Percentiles rank a stretch among this genome's conserved stretches.
These are phyloP conservation scores for Pseudeuparius sepicola DNA, from an alignment of 2,888 invertebrate genomes.

Conservation along the genomic window DNA sequence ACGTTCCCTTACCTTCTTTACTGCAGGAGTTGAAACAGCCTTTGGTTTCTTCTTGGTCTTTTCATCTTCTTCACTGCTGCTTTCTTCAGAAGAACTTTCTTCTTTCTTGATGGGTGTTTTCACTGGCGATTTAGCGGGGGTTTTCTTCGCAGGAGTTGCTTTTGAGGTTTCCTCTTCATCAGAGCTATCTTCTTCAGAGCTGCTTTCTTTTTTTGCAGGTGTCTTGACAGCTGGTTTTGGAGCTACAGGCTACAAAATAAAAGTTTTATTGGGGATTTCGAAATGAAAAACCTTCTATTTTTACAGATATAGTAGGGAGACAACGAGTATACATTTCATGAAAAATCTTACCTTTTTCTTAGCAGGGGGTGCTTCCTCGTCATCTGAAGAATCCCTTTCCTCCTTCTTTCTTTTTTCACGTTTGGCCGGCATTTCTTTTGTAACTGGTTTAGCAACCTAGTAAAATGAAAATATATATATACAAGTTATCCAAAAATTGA, in stretches of 20 bases:
- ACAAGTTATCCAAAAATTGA: too few relatives aligned
- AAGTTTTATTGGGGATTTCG: too few relatives aligned
- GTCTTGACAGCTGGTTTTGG: constrained; percentile 7
- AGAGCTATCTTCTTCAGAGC: constrained; percentile 25
- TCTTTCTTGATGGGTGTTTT: constrained; percentile 26
- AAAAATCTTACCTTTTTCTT: too few relatives aligned
- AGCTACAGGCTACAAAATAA: too few relatives aligned
- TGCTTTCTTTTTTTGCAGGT: constrained; percentile 16
- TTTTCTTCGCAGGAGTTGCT: constrained; percentile 22
- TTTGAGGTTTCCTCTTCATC: constrained; percentile 24
- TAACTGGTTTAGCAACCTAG: too few relatives aligned
- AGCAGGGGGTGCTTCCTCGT: constrained; percentile 1
- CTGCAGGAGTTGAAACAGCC: constrained; percentile 24
- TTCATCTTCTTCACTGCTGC: constrained; percentile 23
- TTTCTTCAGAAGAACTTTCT: constrained; percentile 34
- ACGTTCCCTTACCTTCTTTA: too few relatives aligned
- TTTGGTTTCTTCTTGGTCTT: constrained; percentile 23
- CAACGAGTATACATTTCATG: too few relatives aligned
- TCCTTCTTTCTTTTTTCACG: too few relatives aligned
- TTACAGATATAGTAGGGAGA: too few relatives aligned
- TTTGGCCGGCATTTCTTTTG: too few relatives aligned
- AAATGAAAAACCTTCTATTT: too few relatives aligned
- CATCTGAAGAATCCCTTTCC: neutral
- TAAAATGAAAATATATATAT: too few relatives aligned
- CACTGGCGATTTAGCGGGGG: constrained; percentile 24